Evolutionary conservation across 1,140 invertebrate genomes (phyloP), one percentile per base, ranked within the genome.

Genomic region (Lerema accius): DNA sequence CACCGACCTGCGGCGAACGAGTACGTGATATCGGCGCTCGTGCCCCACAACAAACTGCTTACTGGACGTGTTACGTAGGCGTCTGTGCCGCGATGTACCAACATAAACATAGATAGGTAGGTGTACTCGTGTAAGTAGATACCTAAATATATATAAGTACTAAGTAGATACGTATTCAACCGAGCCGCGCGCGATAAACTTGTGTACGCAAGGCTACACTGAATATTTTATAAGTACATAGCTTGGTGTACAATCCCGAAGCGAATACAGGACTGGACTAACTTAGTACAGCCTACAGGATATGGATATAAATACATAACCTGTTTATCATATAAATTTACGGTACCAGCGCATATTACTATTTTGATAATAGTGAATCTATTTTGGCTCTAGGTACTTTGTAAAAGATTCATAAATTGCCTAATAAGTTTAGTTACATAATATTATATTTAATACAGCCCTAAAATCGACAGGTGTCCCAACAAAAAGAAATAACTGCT

Each of bases 21-120:
- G 83, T 87, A 89, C 84, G 84, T 89, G 86, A 89, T 89, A 89
- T 86, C 86, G 83, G 84, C 82, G 83, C 86, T 84, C 84, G 86
- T 90, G 85, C 81, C 84, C 82, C 88, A 90, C 84, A 90, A 89
- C 86, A 89, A 90, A 90, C 82, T 88, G 84, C 84, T 89, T 90
- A 88, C 84, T 90, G 88, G 84, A 90, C 86, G 84, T 86, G 84
- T 88, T 88, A 90, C 83, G 84, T 90, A 88, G 85, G 86, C 86
- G 84, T 82, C 73, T 84, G 78, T 86, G 82, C 77, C 67, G 78
- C 78, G 76, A 82, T 86, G 75, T 83, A 83, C 77, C 75, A 82
- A 88, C 78, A 80, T 80, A 84, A 78, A 85, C 80, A 87, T 71
- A 84, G 73, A 80, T 86, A 85, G 58, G 73, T 77, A 61, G 67